These are phyloP conservation scores for Elanoides forficatus DNA, from an alignment of 2,113 vertebrate genomes.

Conservation along the genomic window DNA sequence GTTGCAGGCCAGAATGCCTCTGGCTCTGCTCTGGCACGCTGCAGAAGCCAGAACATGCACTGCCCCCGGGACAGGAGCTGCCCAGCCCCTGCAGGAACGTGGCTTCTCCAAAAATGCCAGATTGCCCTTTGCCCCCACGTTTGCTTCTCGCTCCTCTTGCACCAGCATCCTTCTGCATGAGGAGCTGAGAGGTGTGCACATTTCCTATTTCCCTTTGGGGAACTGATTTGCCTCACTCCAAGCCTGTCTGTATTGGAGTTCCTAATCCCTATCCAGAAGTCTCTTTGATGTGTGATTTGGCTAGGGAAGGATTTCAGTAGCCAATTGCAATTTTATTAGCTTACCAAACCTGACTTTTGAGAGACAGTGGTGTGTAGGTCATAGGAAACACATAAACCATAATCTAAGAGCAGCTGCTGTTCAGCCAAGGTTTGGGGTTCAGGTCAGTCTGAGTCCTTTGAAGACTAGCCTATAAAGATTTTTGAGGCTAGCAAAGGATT, in stretches of 20 bases:
- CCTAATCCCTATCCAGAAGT: not conserved
- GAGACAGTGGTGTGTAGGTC: not conserved
- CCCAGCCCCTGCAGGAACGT: not conserved
- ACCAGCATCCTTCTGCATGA: not conserved
- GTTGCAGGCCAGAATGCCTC: not conserved
- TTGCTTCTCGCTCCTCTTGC: not conserved
- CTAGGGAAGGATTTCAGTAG: not conserved
- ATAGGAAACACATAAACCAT: not conserved
- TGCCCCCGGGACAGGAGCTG: not conserved
- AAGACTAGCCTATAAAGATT: not conserved
- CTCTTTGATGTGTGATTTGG: not conserved
- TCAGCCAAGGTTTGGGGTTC: not conserved
- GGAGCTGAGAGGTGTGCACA: rapidly evolving
- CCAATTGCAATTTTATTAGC: not conserved
- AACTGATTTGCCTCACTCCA: not conserved
- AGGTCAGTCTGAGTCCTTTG: not conserved
- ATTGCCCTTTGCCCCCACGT: not conserved
- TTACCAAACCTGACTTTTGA: not conserved
- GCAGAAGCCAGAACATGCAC: not conserved
- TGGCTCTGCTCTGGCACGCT: not conserved
- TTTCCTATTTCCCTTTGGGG: not conserved
- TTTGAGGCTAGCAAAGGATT: not conserved
- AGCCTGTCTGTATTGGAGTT: not conserved
- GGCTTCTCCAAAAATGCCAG: not conserved
- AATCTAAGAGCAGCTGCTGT: not conserved